Evolutionary conservation across 92 coral and sea anemone species (phyloP).

Genomic region (Epizoanthus illoricatus): DNA sequence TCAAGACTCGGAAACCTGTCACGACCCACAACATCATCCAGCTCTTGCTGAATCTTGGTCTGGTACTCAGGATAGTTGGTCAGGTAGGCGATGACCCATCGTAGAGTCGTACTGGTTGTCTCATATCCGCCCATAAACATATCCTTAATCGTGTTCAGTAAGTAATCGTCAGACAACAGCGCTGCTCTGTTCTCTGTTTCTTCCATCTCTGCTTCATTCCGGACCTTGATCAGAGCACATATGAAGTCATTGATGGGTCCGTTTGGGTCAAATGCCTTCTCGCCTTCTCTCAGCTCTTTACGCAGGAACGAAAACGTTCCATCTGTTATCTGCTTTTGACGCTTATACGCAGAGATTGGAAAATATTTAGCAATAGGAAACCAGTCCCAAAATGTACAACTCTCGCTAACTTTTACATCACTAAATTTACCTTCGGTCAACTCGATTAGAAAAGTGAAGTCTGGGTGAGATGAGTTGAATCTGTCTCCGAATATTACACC

Average conservation of each 20-base stretch:
- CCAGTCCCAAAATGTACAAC: neutral
- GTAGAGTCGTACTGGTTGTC: neutral
- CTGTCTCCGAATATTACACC: no score
- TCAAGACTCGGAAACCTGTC: no score
- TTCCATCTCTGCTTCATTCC: neutral
- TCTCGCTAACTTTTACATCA: no score
- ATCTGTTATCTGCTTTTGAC: neutral
- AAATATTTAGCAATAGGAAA: neutral
- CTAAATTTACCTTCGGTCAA: no score
- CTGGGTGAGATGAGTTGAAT: no score
- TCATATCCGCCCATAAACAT: slow-evolving; percentile 1
- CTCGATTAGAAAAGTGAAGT: no score
- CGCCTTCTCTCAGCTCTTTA: neutral
- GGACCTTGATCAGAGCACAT: neutral
- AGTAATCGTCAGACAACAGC: neutral
- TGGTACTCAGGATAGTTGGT: no score
- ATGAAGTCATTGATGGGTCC: neutral
- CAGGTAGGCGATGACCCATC: no score
- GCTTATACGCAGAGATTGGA: neutral
- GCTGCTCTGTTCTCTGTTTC: neutral
- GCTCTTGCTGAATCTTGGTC: no score
- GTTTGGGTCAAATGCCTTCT: neutral
- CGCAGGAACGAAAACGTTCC: neutral
- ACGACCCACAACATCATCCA: no score
- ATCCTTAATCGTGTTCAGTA: neutral